phyloP scores from a whole-genome alignment of 2,888 invertebrate genomes.

The Pardosa pseudoannulata region DNA sequence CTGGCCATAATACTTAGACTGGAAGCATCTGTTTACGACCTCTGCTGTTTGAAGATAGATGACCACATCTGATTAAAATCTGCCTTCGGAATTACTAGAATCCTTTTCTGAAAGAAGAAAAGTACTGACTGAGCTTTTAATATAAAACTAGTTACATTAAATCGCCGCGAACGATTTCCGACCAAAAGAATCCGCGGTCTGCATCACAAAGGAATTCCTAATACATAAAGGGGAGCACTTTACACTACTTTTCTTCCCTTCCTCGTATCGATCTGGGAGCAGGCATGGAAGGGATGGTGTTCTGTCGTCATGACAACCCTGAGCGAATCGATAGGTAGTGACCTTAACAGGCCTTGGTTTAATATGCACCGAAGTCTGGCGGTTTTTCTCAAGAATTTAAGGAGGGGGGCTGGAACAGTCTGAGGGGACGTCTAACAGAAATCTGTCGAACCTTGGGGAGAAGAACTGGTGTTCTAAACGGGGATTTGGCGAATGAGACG shows the following conservation, averaged over 20 bases:
- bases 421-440: background rate
- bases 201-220: background rate
- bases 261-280: background rate
- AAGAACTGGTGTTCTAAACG: too few species aligned
- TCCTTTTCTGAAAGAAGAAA: too few species aligned
- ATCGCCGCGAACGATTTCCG: too few species aligned
- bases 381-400: background rate
- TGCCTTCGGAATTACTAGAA: too few species aligned
- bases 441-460: too few species aligned
- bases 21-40: too few species aligned
- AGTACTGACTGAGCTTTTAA: too few species aligned
- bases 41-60: too few species aligned
- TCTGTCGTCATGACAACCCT: slow-evolving; percentile 32
- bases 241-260: background rate
- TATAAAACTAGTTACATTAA: too few species aligned
- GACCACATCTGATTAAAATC: too few species aligned
- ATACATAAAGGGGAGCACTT: background rate
- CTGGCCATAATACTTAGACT: too few species aligned
- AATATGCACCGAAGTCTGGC: background rate
- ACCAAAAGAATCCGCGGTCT: background rate
- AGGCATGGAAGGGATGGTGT: slow-evolving; percentile 11
- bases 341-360: slow-evolving; percentile 15
- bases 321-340: background rate
- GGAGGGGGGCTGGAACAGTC: background rate
- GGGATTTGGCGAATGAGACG: too few species aligned